Evolutionary conservation across 2,113 vertebrate genomes (phyloP), one percentile per base, ranked within the genome.

Genomic region (Myotis lucifugus): DNA sequence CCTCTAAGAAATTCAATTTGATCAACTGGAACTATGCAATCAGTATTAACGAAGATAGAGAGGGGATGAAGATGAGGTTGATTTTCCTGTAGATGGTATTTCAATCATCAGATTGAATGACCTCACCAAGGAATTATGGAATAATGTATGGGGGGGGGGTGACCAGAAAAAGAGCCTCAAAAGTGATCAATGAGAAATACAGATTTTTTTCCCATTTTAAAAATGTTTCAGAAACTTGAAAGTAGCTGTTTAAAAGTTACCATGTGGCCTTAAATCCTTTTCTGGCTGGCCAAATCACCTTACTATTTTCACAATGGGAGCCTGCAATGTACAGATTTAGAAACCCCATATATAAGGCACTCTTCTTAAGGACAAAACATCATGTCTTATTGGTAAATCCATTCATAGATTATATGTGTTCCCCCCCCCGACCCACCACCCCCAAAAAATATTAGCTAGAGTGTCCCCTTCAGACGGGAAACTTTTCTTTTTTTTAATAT

Each of bases 341-440:
- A 61, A 52, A 1, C 0, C 25, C 81, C 29, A 18, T 59, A 23
- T 50, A 32, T 29, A 73, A 76, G 54, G 17, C 2, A 40, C 15
- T 40, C 11, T 27, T 52, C 12, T 46, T 87, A 19, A 48, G 19
- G 29, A 64, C 29, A 46, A 86, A n/a, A 70, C 3, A 17, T 19
- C 37, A 54, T 25, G 3, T 83, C 25, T 69, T 54, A 50, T 56
- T 77, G 23, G 48, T 77, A 69, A 78, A 37, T 10, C 9, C 29
- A 73, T 29, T 61, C 32, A 48, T 56, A 69, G 17, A 84, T 84
- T 46, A 40, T 6, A 69, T n/a, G 32, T 14, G 69, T 73, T 42
- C 21, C 46, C 8, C 10, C 46, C 10, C 21, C 3, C 12, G 8
- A 18, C 17, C 1, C 1, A 25, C 0, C 23, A 8, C 11, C 3